phyloP scores from a whole-genome alignment of 1,140 invertebrate species.

The Zeugodacus cucurbitae region DNA sequence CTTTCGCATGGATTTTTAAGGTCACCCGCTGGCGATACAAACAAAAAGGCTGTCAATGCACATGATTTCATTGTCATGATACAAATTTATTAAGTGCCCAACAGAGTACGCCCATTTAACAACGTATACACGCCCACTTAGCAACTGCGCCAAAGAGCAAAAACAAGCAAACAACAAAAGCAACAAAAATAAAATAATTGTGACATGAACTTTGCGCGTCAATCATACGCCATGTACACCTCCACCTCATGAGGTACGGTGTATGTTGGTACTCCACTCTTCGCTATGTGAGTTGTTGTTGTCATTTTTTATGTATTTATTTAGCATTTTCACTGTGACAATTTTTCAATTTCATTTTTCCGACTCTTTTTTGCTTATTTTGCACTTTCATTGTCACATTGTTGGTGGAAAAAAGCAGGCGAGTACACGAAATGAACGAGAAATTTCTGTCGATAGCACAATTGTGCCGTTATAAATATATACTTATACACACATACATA shows the following conservation, averaged over 20 bases:
- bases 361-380: neutral
- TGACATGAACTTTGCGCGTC: neutral
- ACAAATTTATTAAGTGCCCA: neutral
- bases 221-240: slow-evolving; percentile 13
- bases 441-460: neutral
- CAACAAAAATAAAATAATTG: neutral
- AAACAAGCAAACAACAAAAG: neutral
- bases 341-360: neutral
- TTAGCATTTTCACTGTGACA: neutral
- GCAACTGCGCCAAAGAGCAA: neutral
- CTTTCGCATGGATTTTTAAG: neutral
- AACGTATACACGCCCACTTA: neutral
- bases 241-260: neutral
- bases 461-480: neutral
- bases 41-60: neutral
- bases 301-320: neutral
- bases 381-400: neutral
- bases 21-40: neutral
- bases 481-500: neutral
- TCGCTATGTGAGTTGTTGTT: too few relatives aligned
- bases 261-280: neutral
- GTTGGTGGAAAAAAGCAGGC: neutral
- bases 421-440: neutral
- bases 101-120: neutral
- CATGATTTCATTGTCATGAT: neutral